A percentile compares a stretch with the other conserved stretches of the same genome.
Evolutionary conservation across 2,888 invertebrate species (phyloP).

Genomic region (Oscheius sp.): DNA sequence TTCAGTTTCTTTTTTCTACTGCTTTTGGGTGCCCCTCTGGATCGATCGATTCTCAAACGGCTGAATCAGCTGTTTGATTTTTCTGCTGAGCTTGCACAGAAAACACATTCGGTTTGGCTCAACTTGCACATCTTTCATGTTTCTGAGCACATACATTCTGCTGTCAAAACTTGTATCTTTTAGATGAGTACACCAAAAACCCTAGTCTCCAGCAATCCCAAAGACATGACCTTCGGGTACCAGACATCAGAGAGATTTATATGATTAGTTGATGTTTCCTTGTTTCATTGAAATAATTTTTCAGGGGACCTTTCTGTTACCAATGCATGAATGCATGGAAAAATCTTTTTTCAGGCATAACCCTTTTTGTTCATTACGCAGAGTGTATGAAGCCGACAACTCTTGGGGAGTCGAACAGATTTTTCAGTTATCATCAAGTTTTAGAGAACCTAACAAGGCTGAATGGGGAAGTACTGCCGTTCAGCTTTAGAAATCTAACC

Average conservation of each 20-base stretch:
- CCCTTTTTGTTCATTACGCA: slow-evolving; percentile 3
- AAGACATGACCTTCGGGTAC: slow-evolving; percentile 15
- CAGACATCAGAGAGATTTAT: background rate
- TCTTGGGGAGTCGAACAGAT: background rate
- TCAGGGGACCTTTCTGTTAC: slow-evolving; percentile 18
- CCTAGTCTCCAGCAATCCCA: background rate
- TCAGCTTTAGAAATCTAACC: background rate
- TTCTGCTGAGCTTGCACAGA: no score
- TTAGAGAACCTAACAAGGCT: background rate
- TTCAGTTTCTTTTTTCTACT: no score
- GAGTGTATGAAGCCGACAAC: background rate
- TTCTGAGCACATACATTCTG: no score
- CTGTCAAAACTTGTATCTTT: background rate
- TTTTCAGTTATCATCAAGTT: background rate
- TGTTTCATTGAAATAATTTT: background rate
- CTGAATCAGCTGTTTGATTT: no score
- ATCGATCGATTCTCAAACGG: no score
- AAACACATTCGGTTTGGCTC: no score
- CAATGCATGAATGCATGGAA: slow-evolving; percentile 11
- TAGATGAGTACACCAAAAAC: background rate
- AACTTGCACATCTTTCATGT: no score
- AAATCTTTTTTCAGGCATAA: background rate
- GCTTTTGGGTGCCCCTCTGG: no score
- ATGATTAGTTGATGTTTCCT: background rate
- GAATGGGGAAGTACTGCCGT: slow-evolving; percentile 3